These are phyloP conservation scores for Sthenelais limicola DNA, from an alignment of 2,888 invertebrate genomes.

Conservation along the genomic window DNA sequence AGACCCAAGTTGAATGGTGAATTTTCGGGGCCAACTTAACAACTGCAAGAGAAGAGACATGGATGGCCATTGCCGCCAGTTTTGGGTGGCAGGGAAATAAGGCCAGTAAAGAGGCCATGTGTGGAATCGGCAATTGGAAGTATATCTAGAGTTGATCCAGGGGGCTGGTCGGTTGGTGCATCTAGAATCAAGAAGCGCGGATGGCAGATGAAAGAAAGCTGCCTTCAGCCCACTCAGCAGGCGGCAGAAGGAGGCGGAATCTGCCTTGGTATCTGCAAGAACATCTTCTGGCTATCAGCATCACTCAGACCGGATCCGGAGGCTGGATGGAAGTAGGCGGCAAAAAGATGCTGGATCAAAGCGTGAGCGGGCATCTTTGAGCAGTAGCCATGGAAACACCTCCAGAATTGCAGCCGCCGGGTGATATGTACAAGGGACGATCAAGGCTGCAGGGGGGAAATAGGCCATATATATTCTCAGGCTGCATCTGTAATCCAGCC, in stretches of 20 bases:
- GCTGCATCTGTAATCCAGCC: too few species aligned
- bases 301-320: neutral
- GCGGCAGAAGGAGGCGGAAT: conserved; percentile 7
- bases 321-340: too few species aligned
- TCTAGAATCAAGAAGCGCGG: neutral
- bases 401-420: too few species aligned
- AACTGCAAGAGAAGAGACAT: neutral
- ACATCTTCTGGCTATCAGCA: conserved; percentile 17
- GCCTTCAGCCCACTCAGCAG: too few species aligned
- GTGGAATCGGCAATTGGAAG: conserved; percentile 29
- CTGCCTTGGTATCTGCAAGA: conserved; percentile 13
- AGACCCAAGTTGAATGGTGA: conserved; percentile 4
- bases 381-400: too few species aligned
- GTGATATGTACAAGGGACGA: too few species aligned
- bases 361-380: too few species aligned
- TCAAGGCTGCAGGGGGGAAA: too few species aligned
- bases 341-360: too few species aligned
- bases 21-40: neutral
- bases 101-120: neutral
- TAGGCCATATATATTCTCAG: too few species aligned
- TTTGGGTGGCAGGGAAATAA: neutral
- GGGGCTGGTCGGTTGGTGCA: neutral
- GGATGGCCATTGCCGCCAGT: neutral
- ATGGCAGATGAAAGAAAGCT: conserved; percentile 13
- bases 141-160: conserved; percentile 33